Base-by-base conservation (phyloP, 2,797 vertebrate species). In the Gila robusta region DNA sequence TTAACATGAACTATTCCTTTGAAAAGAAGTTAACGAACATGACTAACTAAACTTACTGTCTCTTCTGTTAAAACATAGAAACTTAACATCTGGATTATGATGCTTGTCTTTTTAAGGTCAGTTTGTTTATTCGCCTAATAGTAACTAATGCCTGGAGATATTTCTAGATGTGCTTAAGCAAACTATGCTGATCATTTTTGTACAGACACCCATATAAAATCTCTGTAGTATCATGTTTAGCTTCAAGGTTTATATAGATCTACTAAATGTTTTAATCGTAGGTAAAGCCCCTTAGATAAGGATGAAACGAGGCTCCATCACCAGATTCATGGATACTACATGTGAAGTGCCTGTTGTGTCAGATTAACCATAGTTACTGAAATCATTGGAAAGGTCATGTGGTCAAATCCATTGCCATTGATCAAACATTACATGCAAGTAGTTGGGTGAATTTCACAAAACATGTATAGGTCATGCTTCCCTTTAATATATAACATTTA, bases 331-430 rank as follows among this genome's bases (percentile, higher is more conserved):
- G 35, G 44, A 64, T 78, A 78, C 76, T 66, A 19, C 62, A 32
- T 47, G 81, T 79, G 69, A 86, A 86, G 84, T 86, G 84, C 84
- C 87, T 85, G 81, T 70, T 73, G 83, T 32, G 39, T 74, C 5
- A 16, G 39, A 82, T 54, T 16, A 66, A 32, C 28, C 64, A 5
- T 26, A 74, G 70, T 72, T 82, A 82, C 79, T 35, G 54, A 67
- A 56, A 44, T 17, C 62, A 44, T 81, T 35, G 12, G 23, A 83
- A 52, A 26, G 49, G 9, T 81, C 49, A 35, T 28, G 83, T 77
- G 44, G 35, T 77, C 62, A 59, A 71, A 78, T n/a, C 37, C n/a
- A 64, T n/a, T 56, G 28, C 21, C 49, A 71, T 62, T 47, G 28
- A 77, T 80, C 8, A 54, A 49, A 14, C 0, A 11, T 85, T 54